Evolutionary conservation across 2,888 invertebrate genomes (phyloP).

Genomic region (Hypercompe scribonia): DNA sequence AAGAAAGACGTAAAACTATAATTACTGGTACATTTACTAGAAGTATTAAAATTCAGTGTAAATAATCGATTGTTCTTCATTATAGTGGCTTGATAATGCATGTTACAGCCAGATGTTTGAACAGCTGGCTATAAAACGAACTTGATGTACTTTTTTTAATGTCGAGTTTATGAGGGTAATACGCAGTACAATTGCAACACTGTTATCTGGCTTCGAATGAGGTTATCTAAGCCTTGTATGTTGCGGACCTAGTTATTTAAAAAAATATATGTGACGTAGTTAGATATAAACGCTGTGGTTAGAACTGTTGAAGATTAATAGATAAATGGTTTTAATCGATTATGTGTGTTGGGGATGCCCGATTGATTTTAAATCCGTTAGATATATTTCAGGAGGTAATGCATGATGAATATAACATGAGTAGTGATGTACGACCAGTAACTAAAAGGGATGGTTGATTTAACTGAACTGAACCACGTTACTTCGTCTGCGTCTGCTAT

Average conservation of each 20-base stretch:
- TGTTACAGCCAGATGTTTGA: constrained; percentile 8
- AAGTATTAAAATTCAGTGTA: background rate
- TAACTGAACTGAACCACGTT: no score
- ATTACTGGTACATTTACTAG: background rate
- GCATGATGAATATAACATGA: no score
- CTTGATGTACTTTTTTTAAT: constrained; percentile 3
- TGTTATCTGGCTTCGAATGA: constrained; percentile 5
- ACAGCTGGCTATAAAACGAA: constrained; percentile 10
- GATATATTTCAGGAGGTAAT: no score
- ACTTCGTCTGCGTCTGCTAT: no score
- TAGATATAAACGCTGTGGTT: background rate
- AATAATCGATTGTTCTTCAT: background rate
- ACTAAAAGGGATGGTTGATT: no score
- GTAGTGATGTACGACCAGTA: no score
- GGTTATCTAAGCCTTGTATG: constrained; percentile 5
- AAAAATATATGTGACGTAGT: background rate
- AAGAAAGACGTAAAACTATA: background rate
- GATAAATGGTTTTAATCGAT: no score
- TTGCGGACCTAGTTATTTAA: background rate
- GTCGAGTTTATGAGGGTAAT: background rate
- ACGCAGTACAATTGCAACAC: background rate
- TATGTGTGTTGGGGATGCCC: no score
- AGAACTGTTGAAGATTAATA: no score
- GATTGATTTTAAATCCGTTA: no score
- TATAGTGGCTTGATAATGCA: background rate